Evolutionary conservation across 2,113 vertebrate genomes (phyloP).

Genomic region (Camelus dromedarius): DNA sequence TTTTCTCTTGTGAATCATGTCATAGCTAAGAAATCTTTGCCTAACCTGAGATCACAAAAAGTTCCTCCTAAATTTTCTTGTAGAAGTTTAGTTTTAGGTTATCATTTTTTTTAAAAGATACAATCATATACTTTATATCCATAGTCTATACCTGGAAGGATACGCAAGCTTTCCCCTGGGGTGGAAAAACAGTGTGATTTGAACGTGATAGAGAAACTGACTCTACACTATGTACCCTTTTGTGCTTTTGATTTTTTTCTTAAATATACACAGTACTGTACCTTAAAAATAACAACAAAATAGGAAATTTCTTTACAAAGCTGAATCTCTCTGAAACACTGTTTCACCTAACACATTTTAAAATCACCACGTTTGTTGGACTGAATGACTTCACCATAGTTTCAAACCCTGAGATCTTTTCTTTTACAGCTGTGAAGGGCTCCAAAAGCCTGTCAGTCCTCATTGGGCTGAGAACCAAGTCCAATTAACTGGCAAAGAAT

Average conservation of each 20-base stretch:
- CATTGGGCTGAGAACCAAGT: background rate
- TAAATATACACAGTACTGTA: background rate
- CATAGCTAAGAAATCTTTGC: background rate
- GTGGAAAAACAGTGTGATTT: background rate
- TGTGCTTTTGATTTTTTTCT: constrained; percentile 5
- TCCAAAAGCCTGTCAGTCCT: background rate
- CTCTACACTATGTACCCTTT: background rate
- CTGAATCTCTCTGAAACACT: background rate
- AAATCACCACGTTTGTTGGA: background rate
- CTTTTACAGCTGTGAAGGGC: background rate
- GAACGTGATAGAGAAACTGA: background rate
- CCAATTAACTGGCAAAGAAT: background rate
- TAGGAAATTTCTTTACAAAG: background rate
- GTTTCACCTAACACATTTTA: background rate
- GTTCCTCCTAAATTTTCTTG: background rate
- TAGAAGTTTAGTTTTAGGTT: background rate
- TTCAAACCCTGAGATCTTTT: background rate
- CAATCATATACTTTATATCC: background rate
- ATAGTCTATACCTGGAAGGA: background rate
- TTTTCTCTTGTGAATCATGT: constrained; percentile 13
- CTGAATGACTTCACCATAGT: background rate
- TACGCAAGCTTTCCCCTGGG: background rate
- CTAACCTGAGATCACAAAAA: background rate
- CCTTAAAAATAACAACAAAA: background rate
- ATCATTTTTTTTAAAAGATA: background rate